Evolutionary conservation across 2,888 invertebrate genomes (phyloP).

Genomic region (Elegia similella): DNA sequence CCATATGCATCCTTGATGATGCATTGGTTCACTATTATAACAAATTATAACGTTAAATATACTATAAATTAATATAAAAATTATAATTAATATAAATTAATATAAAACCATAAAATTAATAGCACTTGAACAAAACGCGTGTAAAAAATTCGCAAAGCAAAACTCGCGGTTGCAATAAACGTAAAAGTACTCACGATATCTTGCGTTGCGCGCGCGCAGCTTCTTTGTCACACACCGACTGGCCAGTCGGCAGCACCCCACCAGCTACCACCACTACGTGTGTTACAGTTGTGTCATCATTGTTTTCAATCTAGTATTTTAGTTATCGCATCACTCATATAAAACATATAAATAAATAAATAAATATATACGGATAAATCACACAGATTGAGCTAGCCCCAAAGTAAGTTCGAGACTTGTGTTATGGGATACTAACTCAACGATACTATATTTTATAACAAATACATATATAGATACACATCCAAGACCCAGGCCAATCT

Average conservation of each 20-base stretch:
- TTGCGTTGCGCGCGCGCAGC: background rate
- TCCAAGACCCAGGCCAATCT: too few species aligned
- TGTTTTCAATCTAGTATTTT: background rate
- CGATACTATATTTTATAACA: too few species aligned
- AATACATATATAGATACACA: too few species aligned
- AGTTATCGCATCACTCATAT: slow-evolving; percentile 5
- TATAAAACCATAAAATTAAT: background rate
- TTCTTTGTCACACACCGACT: background rate
- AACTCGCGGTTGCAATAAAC: background rate
- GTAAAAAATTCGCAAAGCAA: slow-evolving; percentile 10
- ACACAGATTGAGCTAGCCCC: too few species aligned
- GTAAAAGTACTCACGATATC: slow-evolving; percentile 7
- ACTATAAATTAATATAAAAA: background rate
- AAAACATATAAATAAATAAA: too few species aligned
- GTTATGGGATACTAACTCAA: too few species aligned
- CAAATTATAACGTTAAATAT: too few species aligned
- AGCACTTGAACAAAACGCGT: background rate
- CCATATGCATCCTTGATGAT: too few species aligned
- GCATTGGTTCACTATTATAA: too few species aligned
- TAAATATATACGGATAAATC: too few species aligned
- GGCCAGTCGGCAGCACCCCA: background rate
- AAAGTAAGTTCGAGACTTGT: too few species aligned
- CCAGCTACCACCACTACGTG: background rate
- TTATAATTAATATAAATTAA: background rate
- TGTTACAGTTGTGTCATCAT: slow-evolving; percentile 3